These are phyloP conservation scores for Glyphotaelius pellucidus DNA, from an alignment of 2,888 invertebrate species.

Conservation along the genomic window DNA sequence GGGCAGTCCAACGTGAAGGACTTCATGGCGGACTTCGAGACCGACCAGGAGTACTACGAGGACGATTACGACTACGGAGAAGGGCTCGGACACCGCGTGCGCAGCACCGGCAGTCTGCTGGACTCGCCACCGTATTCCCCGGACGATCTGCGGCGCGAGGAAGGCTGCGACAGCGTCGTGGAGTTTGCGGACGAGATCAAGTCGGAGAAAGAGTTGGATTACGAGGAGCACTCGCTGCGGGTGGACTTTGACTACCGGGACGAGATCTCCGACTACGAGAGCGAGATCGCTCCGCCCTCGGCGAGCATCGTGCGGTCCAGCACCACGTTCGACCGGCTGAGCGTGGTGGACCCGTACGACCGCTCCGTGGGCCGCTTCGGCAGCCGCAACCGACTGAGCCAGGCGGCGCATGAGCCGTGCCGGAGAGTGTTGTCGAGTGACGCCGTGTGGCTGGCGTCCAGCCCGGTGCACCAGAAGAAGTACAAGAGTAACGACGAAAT, in stretches of 20 bases:
- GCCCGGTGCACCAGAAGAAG: conserved; percentile 57
- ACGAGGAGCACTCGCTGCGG: conserved; percentile 54
- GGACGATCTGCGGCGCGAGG: conserved; percentile 43
- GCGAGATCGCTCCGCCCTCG: conserved; percentile 23
- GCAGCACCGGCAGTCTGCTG: conserved; percentile 60
- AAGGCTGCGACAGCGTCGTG: conserved; percentile 59
- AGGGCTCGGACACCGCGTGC: conserved; percentile 57
- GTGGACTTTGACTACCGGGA: conserved; percentile 62
- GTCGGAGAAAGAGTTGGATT: conserved; percentile 55
- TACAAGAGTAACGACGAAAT: conserved; percentile 66
- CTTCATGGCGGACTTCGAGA: conserved; percentile 60
- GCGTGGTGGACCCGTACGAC: conserved; percentile 53
- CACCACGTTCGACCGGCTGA: conserved; percentile 57
- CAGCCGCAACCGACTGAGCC: conserved; percentile 54
- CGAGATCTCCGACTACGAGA: conserved; percentile 61
- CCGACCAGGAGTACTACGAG: conserved; percentile 64
- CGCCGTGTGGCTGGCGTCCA: conserved; percentile 62
- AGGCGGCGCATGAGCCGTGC: conserved; percentile 39
- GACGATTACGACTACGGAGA: conserved; percentile 66
- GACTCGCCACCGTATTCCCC: conserved; percentile 51
- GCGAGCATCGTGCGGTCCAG: conserved; percentile 51
- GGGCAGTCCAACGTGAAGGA: conserved; percentile 49
- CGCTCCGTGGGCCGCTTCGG: conserved; percentile 56
- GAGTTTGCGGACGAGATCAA: conserved; percentile 60
- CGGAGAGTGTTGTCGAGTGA: conserved; percentile 64